These are phyloP conservation scores for Carcina quercana DNA, from an alignment of 2,888 invertebrate genomes.

Conservation along the genomic window DNA sequence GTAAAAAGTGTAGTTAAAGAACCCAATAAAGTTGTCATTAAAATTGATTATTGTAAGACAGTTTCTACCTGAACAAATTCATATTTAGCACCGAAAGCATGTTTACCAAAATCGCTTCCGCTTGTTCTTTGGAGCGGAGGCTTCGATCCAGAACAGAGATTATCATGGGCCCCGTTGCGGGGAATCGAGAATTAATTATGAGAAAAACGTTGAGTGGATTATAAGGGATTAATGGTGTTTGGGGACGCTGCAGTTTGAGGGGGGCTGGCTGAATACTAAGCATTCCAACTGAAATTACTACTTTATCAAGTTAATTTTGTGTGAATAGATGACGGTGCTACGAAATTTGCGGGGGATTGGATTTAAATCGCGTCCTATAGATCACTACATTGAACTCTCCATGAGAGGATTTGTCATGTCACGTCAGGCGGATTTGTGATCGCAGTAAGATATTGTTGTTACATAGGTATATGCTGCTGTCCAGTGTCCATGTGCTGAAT, in stretches of 20 bases:
- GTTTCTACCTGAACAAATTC: neutral
- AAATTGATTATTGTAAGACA: neutral
- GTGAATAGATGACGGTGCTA: too few species aligned
- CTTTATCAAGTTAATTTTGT: too few species aligned
- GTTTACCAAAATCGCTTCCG: slow-evolving; percentile 12
- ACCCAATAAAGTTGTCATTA: neutral
- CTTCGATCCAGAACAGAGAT: slow-evolving; percentile 32
- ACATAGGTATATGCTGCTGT: too few species aligned
- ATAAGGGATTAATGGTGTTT: slow-evolving; percentile 37
- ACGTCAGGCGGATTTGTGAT: too few species aligned
- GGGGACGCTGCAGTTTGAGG: slow-evolving; percentile 25
- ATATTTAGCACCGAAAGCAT: neutral
- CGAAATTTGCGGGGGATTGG: too few species aligned
- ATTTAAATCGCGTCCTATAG: too few species aligned
- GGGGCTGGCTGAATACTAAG: too few species aligned
- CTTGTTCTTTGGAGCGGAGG: slow-evolving; percentile 22
- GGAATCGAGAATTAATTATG: slow-evolving; percentile 60
- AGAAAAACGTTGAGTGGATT: slow-evolving; percentile 56
- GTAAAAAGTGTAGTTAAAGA: neutral
- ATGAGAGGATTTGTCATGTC: too few species aligned
- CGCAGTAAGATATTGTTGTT: too few species aligned
- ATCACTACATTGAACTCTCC: too few species aligned
- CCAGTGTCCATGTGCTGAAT: too few species aligned
- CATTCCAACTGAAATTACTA: too few species aligned
- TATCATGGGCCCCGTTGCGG: slow-evolving; percentile 48